phyloP scores from a whole-genome alignment of 2,888 invertebrate genomes.

The Cepaea hortensis region DNA sequence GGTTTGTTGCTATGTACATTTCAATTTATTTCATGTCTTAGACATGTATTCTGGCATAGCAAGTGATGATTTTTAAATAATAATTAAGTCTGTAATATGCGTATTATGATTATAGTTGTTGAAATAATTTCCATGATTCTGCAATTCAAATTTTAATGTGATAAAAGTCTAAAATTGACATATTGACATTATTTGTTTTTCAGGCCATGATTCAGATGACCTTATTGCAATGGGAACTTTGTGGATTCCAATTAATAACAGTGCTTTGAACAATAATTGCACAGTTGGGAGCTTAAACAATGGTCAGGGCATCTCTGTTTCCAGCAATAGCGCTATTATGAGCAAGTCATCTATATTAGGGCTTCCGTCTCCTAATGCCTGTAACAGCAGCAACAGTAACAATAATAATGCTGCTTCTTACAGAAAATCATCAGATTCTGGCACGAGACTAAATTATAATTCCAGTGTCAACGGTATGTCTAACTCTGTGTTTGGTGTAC shows the following conservation, averaged over 20 bases:
- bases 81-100: too few species aligned
- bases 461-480: slow-evolving; percentile 34
- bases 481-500: neutral
- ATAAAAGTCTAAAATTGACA: neutral
- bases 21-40: too few species aligned
- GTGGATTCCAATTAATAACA: slow-evolving; percentile 61
- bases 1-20: too few species aligned
- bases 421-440: slow-evolving; percentile 1
- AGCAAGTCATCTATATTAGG: slow-evolving; percentile 22
- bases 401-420: neutral
- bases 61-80: too few species aligned
- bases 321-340: slow-evolving; percentile 21
- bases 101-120: too few species aligned
- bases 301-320: neutral
- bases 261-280: neutral
- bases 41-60: too few species aligned
- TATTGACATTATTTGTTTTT: neutral
- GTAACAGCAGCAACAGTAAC: slow-evolving; percentile 8
- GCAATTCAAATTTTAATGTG: neutral
- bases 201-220: slow-evolving; percentile 67
- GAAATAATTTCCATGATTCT: too few species aligned
- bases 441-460: slow-evolving; percentile 19
- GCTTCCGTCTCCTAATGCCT: slow-evolving; percentile 9
- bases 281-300: slow-evolving; percentile 8
- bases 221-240: slow-evolving; percentile 71